Base-by-base conservation (phyloP, 35 echinoderm and acorn worm species). In the Apostichopus parvimensis region DNA sequence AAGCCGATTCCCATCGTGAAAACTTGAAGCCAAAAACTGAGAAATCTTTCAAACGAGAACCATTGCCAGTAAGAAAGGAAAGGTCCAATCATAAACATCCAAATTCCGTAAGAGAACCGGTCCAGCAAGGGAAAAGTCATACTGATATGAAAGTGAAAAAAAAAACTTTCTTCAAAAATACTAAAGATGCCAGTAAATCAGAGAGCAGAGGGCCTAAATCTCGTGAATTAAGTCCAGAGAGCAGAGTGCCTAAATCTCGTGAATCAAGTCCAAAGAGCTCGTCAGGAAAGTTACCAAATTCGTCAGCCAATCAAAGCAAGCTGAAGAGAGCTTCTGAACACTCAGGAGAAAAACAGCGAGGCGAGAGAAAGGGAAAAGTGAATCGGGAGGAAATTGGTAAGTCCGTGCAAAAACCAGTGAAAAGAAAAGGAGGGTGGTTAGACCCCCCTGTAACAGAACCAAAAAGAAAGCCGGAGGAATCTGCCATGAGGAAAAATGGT, bases 371-470 rank as follows among this genome's bases (percentile, higher is more conserved):
- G 8, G 58, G 12, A 9, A 61, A 61, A 8, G 7, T 61, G 58
- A 61, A 75, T 13, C 21, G 71, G 17, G 5, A n/a, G 15, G 20
- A 75, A 18, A 75, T 18, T 61, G 71, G 7, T 5, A 75, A 18
- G 17, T n/a, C 58, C 0, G 17, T 17, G 10, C 56, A 59, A 9
- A 56, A 84, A 18, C 81, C 81, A 58, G 9, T 59, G 7, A 84
- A 84, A 20, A 84, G 81, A 18, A 84, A 84, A n/a, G 81, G 81
- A 23, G 81, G 81, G 17, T 84, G 81, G 81, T 59, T 84, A 22
- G 81, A 84, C 56, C 54, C 81, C 9, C 6, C 58, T 59, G n/a
- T 84, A 61, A 58, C 6, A 23, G 79, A 82, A 15, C 81, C 54
- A 1, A 20, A 56, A 18, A 6, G 55, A 6, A 84, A n/a, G 5